Evolutionary conservation across 2,113 vertebrate genomes (phyloP), one percentile per base, ranked within the genome.

Genomic region (Mustela nigripes): DNA sequence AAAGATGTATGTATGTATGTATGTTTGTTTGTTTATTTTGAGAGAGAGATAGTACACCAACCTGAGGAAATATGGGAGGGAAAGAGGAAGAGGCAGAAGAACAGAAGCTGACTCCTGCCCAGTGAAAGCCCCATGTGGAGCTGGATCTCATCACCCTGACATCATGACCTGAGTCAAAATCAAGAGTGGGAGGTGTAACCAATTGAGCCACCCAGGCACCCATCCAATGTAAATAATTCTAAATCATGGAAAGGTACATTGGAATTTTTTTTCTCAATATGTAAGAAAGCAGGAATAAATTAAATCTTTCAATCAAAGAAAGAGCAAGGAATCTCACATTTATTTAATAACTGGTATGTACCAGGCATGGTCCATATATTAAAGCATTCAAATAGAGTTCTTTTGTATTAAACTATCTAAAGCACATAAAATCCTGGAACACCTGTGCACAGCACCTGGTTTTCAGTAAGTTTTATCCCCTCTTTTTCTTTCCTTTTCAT

Each of bases 201-300:
- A 15, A 33, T 14, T 67, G 63, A 67, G 31, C 63, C 63, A 67
- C 63, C 63, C 63, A 33, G 31, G 31, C 12, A 15, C 31, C 31
- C 63, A 33, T 3, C 63, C 31, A 16, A 33, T 67, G 63, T 36
- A 10, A 89, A 62, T 67, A 33, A 73, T 60, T 42, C 73, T 48
- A 84, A n/a, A 69, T 33, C 2, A 1, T 8, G 36, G 48, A 21
- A 11, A 62, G 21, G 3, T n/a, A 56, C 4, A 56, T 22, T 56
- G 19, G 85, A 0, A n/a, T 21, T 1, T 91, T 1, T 31, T 36
- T 0, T 3, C 21, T 6, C 58, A 2, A 26, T 48, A 5, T 56
- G 42, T 81, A 76, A 42, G 39, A 96, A 81, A 62, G 8, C 0
- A 11, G n/a, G n/a, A 76, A 36, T 18, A 89, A n/a, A 26, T 76